A percentile compares a stretch with the other conserved stretches of the same genome.
phyloP scores from a whole-genome alignment of 1,140 invertebrate species.

The Drosophila takahashii region DNA sequence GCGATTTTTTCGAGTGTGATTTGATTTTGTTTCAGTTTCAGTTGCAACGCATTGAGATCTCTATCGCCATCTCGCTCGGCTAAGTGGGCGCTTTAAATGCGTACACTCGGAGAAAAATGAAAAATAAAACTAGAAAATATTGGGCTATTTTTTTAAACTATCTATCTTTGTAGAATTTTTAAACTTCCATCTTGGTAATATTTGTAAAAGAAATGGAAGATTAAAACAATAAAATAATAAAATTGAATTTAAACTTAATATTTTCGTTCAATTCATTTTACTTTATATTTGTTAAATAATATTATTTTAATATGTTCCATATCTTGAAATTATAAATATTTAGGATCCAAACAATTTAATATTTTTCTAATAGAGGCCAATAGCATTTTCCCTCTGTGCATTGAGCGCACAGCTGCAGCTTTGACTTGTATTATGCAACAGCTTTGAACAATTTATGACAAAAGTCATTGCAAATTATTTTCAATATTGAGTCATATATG shows the following conservation, averaged over 20 bases:
- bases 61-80: slow-evolving; percentile 30
- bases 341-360: too few relatives aligned
- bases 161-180: not conserved
- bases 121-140: not conserved
- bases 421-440: slow-evolving; percentile 65
- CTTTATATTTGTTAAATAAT: too few relatives aligned
- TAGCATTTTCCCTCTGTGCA: slow-evolving; percentile 9
- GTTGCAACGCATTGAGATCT: slow-evolving; percentile 41
- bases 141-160: not conserved
- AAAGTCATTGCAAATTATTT: slow-evolving; percentile 74
- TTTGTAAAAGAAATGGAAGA: too few relatives aligned
- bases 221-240: not conserved
- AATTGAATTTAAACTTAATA: too few relatives aligned
- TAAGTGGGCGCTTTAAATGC: slow-evolving; percentile 62
- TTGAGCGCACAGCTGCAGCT: slow-evolving; percentile 52
- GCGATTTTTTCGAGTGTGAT: slow-evolving; percentile 40
- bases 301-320: too few relatives aligned
- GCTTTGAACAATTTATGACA: slow-evolving; percentile 73
- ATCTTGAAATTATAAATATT: too few relatives aligned
- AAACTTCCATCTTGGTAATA: too few relatives aligned
- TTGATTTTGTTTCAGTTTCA: slow-evolving; percentile 56
- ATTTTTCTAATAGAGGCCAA: too few relatives aligned
- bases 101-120: slow-evolving; percentile 6
- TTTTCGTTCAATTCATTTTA: too few relatives aligned
- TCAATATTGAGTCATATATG: slow-evolving; percentile 72